These are phyloP conservation scores for Hirtodrosophila confusa DNA, from an alignment of 2,888 invertebrate genomes.

Conservation along the genomic window DNA sequence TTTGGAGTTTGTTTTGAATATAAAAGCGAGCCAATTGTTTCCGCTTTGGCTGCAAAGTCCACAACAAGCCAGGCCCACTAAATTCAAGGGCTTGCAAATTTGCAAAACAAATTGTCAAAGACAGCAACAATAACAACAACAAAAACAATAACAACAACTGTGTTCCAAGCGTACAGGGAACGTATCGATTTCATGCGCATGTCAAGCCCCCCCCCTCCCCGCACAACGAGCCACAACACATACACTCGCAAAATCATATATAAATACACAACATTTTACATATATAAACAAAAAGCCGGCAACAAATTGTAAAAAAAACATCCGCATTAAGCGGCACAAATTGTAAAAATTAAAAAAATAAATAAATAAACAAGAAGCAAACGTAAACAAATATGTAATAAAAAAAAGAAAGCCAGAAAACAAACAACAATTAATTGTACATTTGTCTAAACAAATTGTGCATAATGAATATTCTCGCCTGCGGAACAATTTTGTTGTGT, in stretches of 20 bases:
- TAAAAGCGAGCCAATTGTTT: slow-evolving; percentile 38
- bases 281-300: slow-evolving; percentile 28
- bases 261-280: too few relatives aligned
- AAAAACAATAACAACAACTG: slow-evolving; percentile 28
- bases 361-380: slow-evolving; percentile 25
- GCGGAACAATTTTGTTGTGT: slow-evolving; percentile 23
- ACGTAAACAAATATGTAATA: slow-evolving; percentile 41
- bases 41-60: slow-evolving; percentile 30
- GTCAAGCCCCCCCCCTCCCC: slow-evolving; percentile 33
- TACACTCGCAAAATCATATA: background rate
- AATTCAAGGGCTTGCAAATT: slow-evolving; percentile 65
- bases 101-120: slow-evolving; percentile 57
- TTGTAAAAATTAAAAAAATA: slow-evolving; percentile 28
- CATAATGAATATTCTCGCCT: slow-evolving; percentile 19
- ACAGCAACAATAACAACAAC: slow-evolving; percentile 17
- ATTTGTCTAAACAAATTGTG: slow-evolving; percentile 65
- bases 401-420: slow-evolving; percentile 40
- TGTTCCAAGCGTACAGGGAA: slow-evolving; percentile 39
- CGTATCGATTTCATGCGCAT: slow-evolving; percentile 73
- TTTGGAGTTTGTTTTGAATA: slow-evolving; percentile 26
- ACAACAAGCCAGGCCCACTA: slow-evolving; percentile 7
- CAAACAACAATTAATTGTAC: slow-evolving; percentile 59
- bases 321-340: slow-evolving; percentile 59
- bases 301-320: slow-evolving; percentile 66
- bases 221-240: slow-evolving; percentile 21